Evolutionary conservation across 2,113 vertebrate species (phyloP), one percentile per base, ranked within the genome.

Genomic region (Hippocampus abdominalis): DNA sequence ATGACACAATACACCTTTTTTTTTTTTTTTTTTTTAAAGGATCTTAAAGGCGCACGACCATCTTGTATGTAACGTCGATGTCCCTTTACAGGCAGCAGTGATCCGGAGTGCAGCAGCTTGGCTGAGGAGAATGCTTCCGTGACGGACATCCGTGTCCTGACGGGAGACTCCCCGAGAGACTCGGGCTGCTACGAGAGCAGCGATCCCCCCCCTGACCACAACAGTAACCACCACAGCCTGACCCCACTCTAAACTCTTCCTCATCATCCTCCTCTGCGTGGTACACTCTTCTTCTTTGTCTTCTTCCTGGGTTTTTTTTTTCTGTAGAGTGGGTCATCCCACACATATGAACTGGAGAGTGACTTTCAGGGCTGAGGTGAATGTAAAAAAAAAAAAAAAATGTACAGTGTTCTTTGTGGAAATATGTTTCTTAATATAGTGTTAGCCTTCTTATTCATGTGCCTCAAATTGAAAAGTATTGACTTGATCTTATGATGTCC

Each of bases 101-200:
- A 98, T 75, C 89, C 84, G 0, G 92, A 93, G 72, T 79, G 64
- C 2, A 63, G 76, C 44, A 74, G 78, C 75, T 94, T 93, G 68
- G 94, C 93, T 0, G 94, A 92, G 88, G 96, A 96, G 86, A 29
- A 60, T 2, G 95, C 95, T 87, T 91, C 96, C 75, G 91, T 94
- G 4, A 88, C 92, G 44, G 94, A 95, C 67, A 84, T 88, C 70
- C 93, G 91, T 4, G 90, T 90, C 78, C 89, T 90, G 29, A 75
- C 86, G 0, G 93, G 92, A 60, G 92, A 95, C 86, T 96, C 95
- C 20, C 96, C 96, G 1, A 91, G 96, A 59, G 97, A 99, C 91
- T 99, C 97, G 0, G 97, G 96, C 72, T 99, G 97, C 91, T 99
- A 97, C 0, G 97, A 98, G 87, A 96, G 96, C 90, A 98, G 87